Base-by-base conservation (phyloP, 2,797 vertebrate species). In the Phoxinus dragarum region DNA sequence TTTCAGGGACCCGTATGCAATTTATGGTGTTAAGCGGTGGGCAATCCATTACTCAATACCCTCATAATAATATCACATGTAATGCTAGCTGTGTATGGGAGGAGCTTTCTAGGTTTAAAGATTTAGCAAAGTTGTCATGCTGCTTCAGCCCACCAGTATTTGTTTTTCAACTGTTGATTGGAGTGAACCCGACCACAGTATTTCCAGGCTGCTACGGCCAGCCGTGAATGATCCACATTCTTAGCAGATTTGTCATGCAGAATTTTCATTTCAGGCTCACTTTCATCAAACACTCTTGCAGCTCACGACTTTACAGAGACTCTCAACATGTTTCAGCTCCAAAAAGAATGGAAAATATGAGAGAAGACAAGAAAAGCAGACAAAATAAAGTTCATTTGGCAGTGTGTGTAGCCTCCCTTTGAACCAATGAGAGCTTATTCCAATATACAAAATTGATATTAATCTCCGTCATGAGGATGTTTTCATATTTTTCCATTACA, bases 171-270 rank as follows among this genome's bases (percentile, higher is more conserved):
- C 67, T 85, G 76, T 72, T 80, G 84, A 85, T 80, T 73, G 76
- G 77, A 80, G 67, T 34, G 68, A 80, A 85, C 21, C 54, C 64
- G 84, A 80, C 77, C 54, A 64, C 84, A 73, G 54, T 49, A 49
- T 80, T 80, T 85, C 68, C 84, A 78, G 36, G 72, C 69, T n/a
- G 19, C 52, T 64, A 64, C 81, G 17, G 82, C 83, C 49, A 72
- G 56, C 76, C 78, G 34, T 76, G 84, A 87, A 61, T 61, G 40
- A 84, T 82, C 66, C 80, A 78, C 85, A 90, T 88, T 85, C 85
- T 88, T 90, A 84, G 31, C 31, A 47, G 82, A 85, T 89, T 90
- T 59, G 88, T 88, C 86, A 88, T 77, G 85, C 71, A 81, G 75
- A 78, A 80, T 73, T 76, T 82, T 71, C 79, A 80, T 72, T 61